Evolutionary conservation across 2,888 invertebrate genomes (phyloP), one percentile per base, ranked within the genome.

Genomic region (Phortica okadai): DNA sequence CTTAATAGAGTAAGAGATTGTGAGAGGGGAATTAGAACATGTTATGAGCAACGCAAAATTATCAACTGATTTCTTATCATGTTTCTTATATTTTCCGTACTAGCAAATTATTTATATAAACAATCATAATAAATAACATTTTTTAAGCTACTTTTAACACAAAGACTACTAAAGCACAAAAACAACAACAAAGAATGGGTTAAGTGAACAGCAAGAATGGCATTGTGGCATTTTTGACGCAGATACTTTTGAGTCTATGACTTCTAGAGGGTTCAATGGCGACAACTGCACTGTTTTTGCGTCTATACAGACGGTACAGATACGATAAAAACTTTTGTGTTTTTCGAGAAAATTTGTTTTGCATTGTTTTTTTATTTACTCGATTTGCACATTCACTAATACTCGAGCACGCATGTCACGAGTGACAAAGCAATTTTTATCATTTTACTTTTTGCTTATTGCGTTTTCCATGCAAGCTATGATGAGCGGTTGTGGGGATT

Each of bases 361-460:
- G 50, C 14, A 50, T 50, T 50, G 14, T 50, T 50, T 8, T 14
- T 1, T 14, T 50, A 8, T 2, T 50, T 50, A 50, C 50, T 50
- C 14, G 10, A 50, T 11, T 50, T 50, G 50, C 33, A 62, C 59
- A 21, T 8, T n/a, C 59, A 59, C 59, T 16, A 16, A 21, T 25
- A 62, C 62, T 8, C 62, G 0, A 10, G 10, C 25, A 62, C 16
- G 25, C 62, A 62, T 21, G 25, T 62, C 8, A 62, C 25, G 25
- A 11, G 62, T 62, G 62, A 62, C 62, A 62, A 62, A 62, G 62
- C 62, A 62, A 25, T 16, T 62, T 62, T 62, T 16, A 50, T 50
- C 50, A 50, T 50, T 14, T 50, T 8, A 50, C 50, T 50, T 16
- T 85, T 81, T 81, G 73, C 59, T 72, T 70, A 56, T 62, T 59